Base-by-base conservation (phyloP, 2,797 vertebrate species). In the Mionectes olivaceus region DNA sequence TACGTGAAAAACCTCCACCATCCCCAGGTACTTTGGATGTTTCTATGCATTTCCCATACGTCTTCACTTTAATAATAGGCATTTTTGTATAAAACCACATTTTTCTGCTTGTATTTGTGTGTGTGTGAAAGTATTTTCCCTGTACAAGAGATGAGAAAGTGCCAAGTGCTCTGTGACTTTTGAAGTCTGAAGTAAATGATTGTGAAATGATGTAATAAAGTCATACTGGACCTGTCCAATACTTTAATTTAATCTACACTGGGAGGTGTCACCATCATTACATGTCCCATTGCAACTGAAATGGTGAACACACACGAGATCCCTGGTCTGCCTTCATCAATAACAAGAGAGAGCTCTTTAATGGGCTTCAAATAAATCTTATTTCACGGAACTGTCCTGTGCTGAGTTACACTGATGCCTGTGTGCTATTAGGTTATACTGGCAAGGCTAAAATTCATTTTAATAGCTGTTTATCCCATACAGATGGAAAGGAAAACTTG, bases 21-120 rank as follows among this genome's bases (percentile, higher is more conserved):
- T 95, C 90, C 15, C 95, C 97, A 98, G 98, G 98, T 98, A 97
- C 37, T 84, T 73, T 30, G 19, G 30, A 77, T 80, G 91, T 64
- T 82, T 67, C 35, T 78, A 5, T 77, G 18, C 71, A 37, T 17
- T 89, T 9, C 14, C 22, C 70, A 35, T n/a, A 44, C 5, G 37
- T 50, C 28, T 83, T 83, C 28, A 74, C n/a, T 88, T 87, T 43
- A 60, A 41, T 46, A 50, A 64, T 74, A 60, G 35, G 16, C 13
- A 11, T 46, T 5, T 30, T 5, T 64, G 5, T 25, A n/a, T 55
- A 35, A 69, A 92, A 60, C 12, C n/a, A 24, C 9, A 28, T 67
- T 73, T 68, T 44, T 13, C 32, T 87, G 37, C n/a, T 61, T 90
- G 22, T 70, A 7, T 49, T 68, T 30, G 18, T n/a, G 19, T 22